A percentile compares a stretch with the other conserved stretches of the same genome.
Conservation (phyloP, 2,113 vertebrate genomes). For the Neolamprologus cancellatus region DNA sequence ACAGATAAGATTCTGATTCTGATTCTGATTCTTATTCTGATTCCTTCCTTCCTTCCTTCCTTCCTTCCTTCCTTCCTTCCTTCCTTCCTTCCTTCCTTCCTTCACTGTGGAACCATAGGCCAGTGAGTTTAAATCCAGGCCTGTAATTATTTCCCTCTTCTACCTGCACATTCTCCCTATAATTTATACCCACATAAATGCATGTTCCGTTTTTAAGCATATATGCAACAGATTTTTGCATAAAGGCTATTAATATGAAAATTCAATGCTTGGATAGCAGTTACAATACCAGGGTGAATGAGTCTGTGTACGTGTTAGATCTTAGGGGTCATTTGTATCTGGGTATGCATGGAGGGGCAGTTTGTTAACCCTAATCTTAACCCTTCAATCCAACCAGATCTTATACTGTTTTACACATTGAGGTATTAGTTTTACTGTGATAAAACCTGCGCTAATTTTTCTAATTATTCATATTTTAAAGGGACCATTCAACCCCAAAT, state of each 20-base stretch:
- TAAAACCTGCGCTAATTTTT: rapidly evolving
- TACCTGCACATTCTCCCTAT: background rate
- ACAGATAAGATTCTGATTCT: background rate
- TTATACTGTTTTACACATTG: background rate
- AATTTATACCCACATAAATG: background rate
- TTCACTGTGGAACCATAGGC: background rate
- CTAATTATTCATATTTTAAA: background rate
- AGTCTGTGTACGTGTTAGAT: background rate
- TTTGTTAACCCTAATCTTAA: background rate
- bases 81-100: background rate
- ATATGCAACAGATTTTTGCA: background rate
- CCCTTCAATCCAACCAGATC: background rate
- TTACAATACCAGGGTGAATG: background rate
- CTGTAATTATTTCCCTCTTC: background rate
- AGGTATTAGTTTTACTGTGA: background rate
- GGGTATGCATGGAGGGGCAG: background rate
- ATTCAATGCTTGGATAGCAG: background rate
- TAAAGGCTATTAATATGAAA: background rate
- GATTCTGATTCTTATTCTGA: background rate
- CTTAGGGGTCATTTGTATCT: background rate
- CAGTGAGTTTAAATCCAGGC: background rate
- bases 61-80: background rate
- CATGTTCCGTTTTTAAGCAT: background rate
- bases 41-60: background rate
- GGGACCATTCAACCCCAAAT: background rate